phyloP scores from a whole-genome alignment of 2,113 vertebrate species.

The Phasianus colchicus region DNA sequence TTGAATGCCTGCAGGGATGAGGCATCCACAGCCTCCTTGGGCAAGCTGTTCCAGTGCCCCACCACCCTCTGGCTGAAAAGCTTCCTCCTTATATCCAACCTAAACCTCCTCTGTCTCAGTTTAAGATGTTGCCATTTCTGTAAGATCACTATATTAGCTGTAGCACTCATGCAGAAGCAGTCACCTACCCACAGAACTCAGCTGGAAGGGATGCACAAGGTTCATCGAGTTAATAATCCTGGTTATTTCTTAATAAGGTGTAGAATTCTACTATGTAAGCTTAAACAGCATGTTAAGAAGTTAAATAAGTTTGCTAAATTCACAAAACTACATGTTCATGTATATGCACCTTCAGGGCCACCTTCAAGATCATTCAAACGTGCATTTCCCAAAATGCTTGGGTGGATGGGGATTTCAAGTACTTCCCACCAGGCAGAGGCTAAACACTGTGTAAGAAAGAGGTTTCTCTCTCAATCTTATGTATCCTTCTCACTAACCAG shows the following conservation, averaged over 20 bases:
- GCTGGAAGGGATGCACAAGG: neutral
- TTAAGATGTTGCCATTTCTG: no score
- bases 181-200: neutral
- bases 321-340: neutral
- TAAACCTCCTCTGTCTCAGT: no score
- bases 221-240: neutral
- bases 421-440: neutral
- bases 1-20: no score
- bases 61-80: no score
- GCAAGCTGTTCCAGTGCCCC: no score
- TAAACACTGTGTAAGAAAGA: neutral
- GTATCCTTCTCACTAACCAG: neutral
- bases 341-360: neutral
- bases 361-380: neutral
- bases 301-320: neutral
- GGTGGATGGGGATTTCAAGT: neutral
- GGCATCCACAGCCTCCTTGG: no score
- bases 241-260: accelerated
- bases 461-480: neutral
- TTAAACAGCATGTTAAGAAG: neutral
- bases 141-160: neutral
- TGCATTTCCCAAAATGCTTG: neutral
- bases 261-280: neutral
- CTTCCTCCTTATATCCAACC: no score
- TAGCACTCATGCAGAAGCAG: neutral